These are phyloP conservation scores for Sebastes melanostomus DNA, from an alignment of 2,797 vertebrate species.

Conservation along the genomic window DNA sequence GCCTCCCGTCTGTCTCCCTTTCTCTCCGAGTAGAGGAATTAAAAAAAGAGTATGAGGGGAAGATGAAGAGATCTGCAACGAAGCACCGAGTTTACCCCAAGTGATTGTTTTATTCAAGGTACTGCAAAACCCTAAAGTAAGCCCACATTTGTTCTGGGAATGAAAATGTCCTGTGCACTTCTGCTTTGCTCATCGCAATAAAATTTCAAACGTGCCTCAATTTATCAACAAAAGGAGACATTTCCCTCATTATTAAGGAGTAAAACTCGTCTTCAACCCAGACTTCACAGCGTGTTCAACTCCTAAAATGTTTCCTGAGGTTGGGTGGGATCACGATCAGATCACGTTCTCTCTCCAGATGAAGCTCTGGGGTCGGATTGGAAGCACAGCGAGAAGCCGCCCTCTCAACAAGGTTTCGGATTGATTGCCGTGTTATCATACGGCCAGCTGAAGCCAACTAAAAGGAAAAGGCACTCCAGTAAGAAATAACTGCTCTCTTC, in stretches of 20 bases:
- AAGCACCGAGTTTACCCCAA: background rate
- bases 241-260: slow-evolving; percentile 8
- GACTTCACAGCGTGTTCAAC: background rate
- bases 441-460: slow-evolving; percentile 22
- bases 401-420: slow-evolving; percentile 31
- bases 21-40: slow-evolving; percentile 31
- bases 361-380: slow-evolving; percentile 4
- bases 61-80: slow-evolving; percentile 4
- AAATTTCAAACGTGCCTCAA: background rate
- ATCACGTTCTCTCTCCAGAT: slow-evolving; percentile 34
- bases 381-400: slow-evolving; percentile 12
- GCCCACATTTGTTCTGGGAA: background rate
- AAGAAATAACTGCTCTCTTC: slow-evolving; percentile 24
- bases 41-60: slow-evolving; percentile 22
- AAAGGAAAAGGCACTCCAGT: slow-evolving; percentile 15
- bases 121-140: background rate
- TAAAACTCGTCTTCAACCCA: background rate
- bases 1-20: slow-evolving; percentile 54
- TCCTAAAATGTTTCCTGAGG: slow-evolving; percentile 2
- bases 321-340: slow-evolving; percentile 24
- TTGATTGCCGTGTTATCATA: slow-evolving; percentile 36
- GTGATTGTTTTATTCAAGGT: background rate
- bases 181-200: background rate
- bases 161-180: background rate
- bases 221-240: slow-evolving; percentile 1